A percentile compares a stretch with the other conserved stretches of the same genome.
Conservation (phyloP, 2,888 invertebrate genomes). For the Drosophila peninsularis region DNA sequence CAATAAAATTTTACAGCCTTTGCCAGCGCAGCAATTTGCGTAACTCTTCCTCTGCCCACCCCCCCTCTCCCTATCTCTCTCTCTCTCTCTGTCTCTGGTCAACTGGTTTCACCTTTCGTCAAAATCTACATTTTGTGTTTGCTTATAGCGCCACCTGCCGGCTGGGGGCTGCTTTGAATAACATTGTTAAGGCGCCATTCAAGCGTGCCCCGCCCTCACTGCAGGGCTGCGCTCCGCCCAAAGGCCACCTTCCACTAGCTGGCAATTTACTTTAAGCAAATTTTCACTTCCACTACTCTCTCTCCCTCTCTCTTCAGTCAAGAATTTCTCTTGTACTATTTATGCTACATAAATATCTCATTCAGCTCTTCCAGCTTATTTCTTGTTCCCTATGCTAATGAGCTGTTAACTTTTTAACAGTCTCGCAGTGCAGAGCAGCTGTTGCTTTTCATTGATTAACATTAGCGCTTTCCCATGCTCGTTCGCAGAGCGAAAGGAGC, state of each 20-base stretch:
- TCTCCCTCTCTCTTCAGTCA: not conserved
- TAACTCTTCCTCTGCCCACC: conserved; percentile 45
- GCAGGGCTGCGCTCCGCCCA: not conserved
- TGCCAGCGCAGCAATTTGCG: conserved; percentile 80
- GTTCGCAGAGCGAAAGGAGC: not conserved
- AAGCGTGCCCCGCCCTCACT: conserved; percentile 17
- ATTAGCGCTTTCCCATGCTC: not conserved
- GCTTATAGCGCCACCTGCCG: conserved; percentile 45
- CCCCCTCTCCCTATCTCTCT: not conserved
- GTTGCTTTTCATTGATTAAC: conserved; percentile 6
- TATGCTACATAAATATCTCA: conserved; percentile 2
- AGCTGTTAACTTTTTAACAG: conserved; percentile 12
- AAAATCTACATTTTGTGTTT: conserved; percentile 35
- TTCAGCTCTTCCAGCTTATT: conserved; percentile 1
- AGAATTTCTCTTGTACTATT: not conserved
- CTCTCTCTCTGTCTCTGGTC: conserved; percentile 35
- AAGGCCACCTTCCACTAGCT: not conserved
- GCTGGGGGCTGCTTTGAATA: conserved; percentile 60
- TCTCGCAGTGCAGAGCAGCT: not conserved
- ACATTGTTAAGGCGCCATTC: conserved; percentile 59
- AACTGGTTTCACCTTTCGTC: conserved; percentile 72
- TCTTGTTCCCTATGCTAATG: conserved; percentile 2
- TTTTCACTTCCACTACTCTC: not conserved
- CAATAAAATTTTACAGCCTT: conserved; percentile 78
- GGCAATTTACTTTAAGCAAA: conserved; percentile 3